phyloP scores from a whole-genome alignment of 2,113 vertebrate species.

The Marcusenius ussheri region DNA sequence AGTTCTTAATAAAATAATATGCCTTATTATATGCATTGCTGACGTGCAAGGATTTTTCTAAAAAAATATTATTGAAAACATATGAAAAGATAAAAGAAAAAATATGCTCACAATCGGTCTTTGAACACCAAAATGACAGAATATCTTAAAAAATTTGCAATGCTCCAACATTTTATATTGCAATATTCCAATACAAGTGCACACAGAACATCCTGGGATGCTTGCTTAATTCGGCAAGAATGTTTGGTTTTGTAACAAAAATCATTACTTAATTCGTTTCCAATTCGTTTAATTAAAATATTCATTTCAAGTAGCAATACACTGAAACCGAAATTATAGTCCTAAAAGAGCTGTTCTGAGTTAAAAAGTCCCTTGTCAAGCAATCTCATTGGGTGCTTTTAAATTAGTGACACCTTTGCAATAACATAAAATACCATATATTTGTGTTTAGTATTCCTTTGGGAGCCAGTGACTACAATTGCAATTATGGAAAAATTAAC shows the following conservation, averaged over 20 bases:
- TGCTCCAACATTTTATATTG: background rate
- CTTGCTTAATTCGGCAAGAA: background rate
- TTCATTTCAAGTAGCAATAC: background rate
- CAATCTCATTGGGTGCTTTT: background rate
- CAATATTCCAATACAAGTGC: background rate
- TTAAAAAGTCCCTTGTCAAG: background rate
- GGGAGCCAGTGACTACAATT: background rate
- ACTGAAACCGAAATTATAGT: background rate
- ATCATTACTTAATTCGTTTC: background rate
- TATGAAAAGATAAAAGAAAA: background rate
- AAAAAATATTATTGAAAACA: background rate
- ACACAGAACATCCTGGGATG: background rate
- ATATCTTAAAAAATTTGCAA: background rate
- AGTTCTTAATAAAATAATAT: slow-evolving; percentile 27
- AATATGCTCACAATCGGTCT: background rate
- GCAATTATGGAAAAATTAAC: background rate
- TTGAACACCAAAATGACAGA: background rate
- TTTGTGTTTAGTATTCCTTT: background rate
- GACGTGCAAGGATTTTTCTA: background rate
- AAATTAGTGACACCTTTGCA: background rate
- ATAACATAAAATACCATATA: background rate
- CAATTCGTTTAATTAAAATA: background rate
- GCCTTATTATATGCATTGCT: background rate
- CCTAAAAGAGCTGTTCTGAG: background rate
- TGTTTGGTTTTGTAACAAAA: background rate